Percentiles rank a stretch among this genome's conserved stretches.
Conservation (phyloP, 2,797 vertebrate species). For the Pangasius krempfi region DNA sequence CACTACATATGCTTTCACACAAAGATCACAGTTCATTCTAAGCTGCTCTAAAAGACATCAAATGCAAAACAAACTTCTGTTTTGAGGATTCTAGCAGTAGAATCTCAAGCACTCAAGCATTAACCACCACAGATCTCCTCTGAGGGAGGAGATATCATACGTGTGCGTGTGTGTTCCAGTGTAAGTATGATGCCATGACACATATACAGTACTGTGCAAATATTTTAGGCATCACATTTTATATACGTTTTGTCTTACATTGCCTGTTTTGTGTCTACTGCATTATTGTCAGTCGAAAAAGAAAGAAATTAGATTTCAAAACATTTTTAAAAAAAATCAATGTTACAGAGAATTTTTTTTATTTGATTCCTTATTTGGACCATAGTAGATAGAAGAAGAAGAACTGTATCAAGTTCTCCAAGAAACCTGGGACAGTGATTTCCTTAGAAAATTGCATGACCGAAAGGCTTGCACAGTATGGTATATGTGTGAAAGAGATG, state of each 20-base stretch:
- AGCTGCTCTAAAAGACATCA: conserved; percentile 30
- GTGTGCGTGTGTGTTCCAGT: conserved; percentile 43
- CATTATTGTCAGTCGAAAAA: background rate
- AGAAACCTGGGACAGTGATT: background rate
- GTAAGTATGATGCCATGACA: background rate
- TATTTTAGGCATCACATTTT: background rate
- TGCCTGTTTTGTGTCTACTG: background rate
- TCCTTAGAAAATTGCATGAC: background rate
- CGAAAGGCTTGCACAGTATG: background rate
- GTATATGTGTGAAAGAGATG: conserved; percentile 52
- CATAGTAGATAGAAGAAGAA: background rate
- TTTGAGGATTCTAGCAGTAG: conserved; percentile 7
- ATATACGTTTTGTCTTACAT: background rate
- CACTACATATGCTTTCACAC: conserved; percentile 52
- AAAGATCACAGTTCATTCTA: conserved; percentile 36
- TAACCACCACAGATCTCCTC: background rate
- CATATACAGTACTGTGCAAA: background rate
- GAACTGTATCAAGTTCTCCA: background rate
- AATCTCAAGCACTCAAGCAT: conserved; percentile 25
- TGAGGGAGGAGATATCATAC: conserved; percentile 55
- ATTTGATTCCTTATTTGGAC: background rate
- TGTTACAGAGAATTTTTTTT: background rate
- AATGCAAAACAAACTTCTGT: conserved; percentile 35
- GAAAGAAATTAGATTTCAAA: background rate
- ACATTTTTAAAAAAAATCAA: background rate